Conservation (phyloP, 2,797 vertebrate genomes). For the Siniperca undulata region DNA sequence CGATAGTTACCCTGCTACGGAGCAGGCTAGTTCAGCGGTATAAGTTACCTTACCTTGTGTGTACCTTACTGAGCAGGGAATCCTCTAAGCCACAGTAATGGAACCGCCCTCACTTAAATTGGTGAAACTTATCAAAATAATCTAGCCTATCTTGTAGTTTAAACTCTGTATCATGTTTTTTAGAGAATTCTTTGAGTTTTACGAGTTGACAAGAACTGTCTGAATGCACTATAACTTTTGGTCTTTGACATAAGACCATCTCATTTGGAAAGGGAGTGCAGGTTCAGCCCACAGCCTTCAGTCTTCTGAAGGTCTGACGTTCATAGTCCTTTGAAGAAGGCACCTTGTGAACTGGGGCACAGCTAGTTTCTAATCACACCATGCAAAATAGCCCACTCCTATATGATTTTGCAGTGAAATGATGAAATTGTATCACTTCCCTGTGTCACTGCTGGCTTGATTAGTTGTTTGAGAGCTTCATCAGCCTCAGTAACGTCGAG, state of each 20-base stretch:
- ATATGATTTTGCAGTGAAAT: not conserved
- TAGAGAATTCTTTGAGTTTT: not conserved
- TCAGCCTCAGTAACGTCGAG: not conserved
- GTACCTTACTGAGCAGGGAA: no score
- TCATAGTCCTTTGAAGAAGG: not conserved
- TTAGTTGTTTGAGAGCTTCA: conserved; percentile 15
- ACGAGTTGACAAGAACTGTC: not conserved
- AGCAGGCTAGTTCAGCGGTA: no score
- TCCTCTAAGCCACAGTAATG: no score
- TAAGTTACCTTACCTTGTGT: no score
- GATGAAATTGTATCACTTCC: conserved; percentile 6
- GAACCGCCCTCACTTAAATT: no score
- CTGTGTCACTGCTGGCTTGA: conserved; percentile 19
- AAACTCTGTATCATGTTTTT: not conserved
- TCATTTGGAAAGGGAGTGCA: not conserved
- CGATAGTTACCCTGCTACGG: no score
- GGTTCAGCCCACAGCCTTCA: not conserved
- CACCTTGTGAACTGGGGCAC: not conserved
- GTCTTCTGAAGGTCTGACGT: conserved; percentile 1
- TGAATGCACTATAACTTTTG: not conserved
- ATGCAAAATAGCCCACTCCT: not conserved
- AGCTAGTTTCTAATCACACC: not conserved
- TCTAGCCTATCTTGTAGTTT: no score
- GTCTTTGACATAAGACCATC: not conserved
- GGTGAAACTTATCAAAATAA: no score